Evolutionary conservation across 2,888 invertebrate genomes (phyloP), one percentile per base, ranked within the genome.

Genomic region (Lysandra bellargus): DNA sequence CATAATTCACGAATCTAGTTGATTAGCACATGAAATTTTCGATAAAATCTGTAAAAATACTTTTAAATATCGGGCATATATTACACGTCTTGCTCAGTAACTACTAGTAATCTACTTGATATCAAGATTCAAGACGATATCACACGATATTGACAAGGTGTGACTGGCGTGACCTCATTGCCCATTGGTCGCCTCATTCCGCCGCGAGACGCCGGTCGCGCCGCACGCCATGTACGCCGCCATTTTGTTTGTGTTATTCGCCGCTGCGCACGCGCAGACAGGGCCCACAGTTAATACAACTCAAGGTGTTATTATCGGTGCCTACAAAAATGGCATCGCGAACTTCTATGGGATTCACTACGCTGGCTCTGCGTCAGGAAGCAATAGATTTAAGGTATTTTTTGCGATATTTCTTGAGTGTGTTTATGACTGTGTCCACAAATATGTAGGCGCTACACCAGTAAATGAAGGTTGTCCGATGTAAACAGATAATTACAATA

Each of bases 311-410:
- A 85, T 93, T 23, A 84, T 88, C 75, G 93, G 92, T 0, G 80
- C 80, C 1, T 83, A 81, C 0, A 17, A 79, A 0, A 89, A 89
- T 82, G 90, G 90, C 0, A 91, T 91, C 81, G 83, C 82, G 37
- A 85, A 84, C 1, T 94, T 91, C 78, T 90, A 90, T 82, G 92
- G 92, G 0, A 84, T 94, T 17, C 90, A 90, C n/a, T 94, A 94
- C 79, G 93, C 88, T 3, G 90, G 88, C 0, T 82, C 85, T 0
- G 85, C 88, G 4, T 81, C 85, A 2, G 89, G 90, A 1, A 84
- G 81, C 2, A 90, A 90, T 81, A 85, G 91, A 81, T 91, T 88
- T 84, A 91, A 90, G 89, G 91, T 91, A 84, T 79, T 76, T 61
- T 74, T 64, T 53, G 73, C n/a, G 53, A 30, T 57, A 37, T 4